Evolutionary conservation across 2,797 vertebrate species (phyloP).

Genomic region (Cynopterus sphinx): DNA sequence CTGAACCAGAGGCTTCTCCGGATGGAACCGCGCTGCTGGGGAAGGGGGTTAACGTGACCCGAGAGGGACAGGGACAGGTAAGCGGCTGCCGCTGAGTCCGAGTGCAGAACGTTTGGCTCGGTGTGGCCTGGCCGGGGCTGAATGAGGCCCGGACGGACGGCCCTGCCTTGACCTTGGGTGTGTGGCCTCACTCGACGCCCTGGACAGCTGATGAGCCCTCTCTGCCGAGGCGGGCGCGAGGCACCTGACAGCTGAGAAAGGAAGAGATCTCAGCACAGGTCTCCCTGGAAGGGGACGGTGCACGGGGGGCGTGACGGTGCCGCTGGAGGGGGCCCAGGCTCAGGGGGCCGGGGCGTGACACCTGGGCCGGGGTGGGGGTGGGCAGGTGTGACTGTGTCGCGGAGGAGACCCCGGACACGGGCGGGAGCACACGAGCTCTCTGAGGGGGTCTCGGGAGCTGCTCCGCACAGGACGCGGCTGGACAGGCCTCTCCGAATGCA

Average conservation of each 20-base stretch:
- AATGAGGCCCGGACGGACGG: not conserved
- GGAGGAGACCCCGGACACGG: not conserved
- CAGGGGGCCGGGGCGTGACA: too few relatives aligned
- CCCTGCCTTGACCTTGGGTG: not conserved
- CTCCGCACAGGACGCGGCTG: rapidly evolving
- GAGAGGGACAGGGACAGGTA: rapidly evolving
- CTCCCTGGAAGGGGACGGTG: not conserved
- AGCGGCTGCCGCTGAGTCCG: rapidly evolving
- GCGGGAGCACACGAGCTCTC: too few relatives aligned
- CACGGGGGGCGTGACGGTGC: too few relatives aligned
- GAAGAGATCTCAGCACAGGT: not conserved
- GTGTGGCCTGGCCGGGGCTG: not conserved
- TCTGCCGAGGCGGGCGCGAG: not conserved
- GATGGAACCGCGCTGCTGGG: not conserved
- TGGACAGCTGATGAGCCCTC: not conserved
- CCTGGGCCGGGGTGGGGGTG: not conserved
- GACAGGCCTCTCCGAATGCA: not conserved
- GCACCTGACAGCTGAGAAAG: not conserved
- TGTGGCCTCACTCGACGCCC: not conserved
- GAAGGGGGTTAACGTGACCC: too few relatives aligned
- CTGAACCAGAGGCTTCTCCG: not conserved
- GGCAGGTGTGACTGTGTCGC: not conserved
- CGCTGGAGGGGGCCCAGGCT: not conserved
- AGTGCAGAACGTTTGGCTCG: rapidly evolving
- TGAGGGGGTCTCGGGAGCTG: rapidly evolving